These are phyloP conservation scores for Kryptopterus vitreolus DNA, from an alignment of 2,797 vertebrate genomes.

Conservation along the genomic window DNA sequence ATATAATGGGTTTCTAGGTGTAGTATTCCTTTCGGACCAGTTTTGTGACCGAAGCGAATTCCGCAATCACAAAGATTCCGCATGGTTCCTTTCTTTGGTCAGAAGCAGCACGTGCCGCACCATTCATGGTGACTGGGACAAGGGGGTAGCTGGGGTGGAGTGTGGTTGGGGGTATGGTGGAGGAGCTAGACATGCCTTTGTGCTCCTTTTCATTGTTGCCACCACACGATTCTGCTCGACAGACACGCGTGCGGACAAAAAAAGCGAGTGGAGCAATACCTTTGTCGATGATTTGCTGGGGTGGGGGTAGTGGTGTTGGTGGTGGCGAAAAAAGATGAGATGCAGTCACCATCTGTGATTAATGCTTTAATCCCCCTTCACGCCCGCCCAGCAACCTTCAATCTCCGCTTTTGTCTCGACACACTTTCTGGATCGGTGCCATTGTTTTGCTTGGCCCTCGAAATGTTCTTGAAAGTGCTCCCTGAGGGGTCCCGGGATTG, in stretches of 20 bases:
- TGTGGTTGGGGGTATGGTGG: slow-evolving; percentile 56
- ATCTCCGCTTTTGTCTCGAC: slow-evolving; percentile 64
- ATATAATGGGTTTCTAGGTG: neutral
- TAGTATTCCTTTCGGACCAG: neutral
- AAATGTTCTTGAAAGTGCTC: slow-evolving; percentile 42
- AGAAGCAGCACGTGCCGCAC: slow-evolving; percentile 76
- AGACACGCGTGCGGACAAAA: slow-evolving; percentile 77
- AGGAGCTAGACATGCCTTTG: slow-evolving; percentile 63
- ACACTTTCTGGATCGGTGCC: slow-evolving; percentile 60
- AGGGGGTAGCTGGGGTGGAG: slow-evolving; percentile 24
- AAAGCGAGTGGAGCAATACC: slow-evolving; percentile 69
- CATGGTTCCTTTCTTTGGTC: slow-evolving; percentile 47
- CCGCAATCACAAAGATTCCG: slow-evolving; percentile 45
- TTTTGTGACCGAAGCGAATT: neutral
- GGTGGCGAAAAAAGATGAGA: slow-evolving; percentile 76
- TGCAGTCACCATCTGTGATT: slow-evolving; percentile 79
- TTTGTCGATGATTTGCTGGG: slow-evolving; percentile 73
- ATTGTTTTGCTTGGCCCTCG: slow-evolving; percentile 56
- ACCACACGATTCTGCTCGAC: slow-evolving; percentile 77
- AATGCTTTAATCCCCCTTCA: slow-evolving; percentile 68
- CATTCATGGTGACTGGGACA: slow-evolving; percentile 61
- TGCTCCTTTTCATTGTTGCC: slow-evolving; percentile 71
- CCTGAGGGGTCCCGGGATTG: neutral
- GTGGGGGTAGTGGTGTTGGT: slow-evolving; percentile 38
- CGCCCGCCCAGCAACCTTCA: slow-evolving; percentile 54